phyloP scores from a whole-genome alignment of 2,888 invertebrate species.

The Orthosia incerta region DNA sequence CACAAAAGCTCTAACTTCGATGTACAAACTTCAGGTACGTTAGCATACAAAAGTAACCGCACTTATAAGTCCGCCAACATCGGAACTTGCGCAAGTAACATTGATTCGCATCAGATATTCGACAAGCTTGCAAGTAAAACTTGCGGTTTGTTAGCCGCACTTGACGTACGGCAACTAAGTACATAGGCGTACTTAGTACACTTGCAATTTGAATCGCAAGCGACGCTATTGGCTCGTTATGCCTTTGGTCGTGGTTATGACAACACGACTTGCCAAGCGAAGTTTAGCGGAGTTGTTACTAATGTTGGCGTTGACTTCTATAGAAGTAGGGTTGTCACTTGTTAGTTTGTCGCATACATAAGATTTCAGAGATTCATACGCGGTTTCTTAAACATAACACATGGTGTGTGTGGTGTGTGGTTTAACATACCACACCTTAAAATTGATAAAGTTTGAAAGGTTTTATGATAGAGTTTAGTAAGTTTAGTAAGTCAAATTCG shows the following conservation, averaged over 20 bases:
- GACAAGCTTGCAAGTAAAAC: conserved; percentile 17
- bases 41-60: conserved; percentile 20
- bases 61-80: conserved; percentile 22
- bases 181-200: background rate
- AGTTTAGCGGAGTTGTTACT: conserved; percentile 13
- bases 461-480: no score
- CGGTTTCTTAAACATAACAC: no score
- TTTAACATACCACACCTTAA: no score
- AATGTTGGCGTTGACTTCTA: conserved; percentile 14
- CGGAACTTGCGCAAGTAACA: conserved; percentile 27
- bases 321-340: background rate
- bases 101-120: conserved; percentile 37
- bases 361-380: no score
- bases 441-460: no score
- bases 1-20: background rate
- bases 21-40: background rate
- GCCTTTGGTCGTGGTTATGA: conserved; percentile 6
- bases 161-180: background rate
- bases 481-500: no score
- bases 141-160: conserved; percentile 38
- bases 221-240: conserved; percentile 20
- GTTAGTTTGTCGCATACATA: background rate
- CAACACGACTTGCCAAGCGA: conserved; percentile 4
- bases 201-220: conserved; percentile 9
- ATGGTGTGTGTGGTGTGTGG: no score